Evolutionary conservation across 2,888 invertebrate genomes (phyloP).

Genomic region (Notocelia uddmanniana): DNA sequence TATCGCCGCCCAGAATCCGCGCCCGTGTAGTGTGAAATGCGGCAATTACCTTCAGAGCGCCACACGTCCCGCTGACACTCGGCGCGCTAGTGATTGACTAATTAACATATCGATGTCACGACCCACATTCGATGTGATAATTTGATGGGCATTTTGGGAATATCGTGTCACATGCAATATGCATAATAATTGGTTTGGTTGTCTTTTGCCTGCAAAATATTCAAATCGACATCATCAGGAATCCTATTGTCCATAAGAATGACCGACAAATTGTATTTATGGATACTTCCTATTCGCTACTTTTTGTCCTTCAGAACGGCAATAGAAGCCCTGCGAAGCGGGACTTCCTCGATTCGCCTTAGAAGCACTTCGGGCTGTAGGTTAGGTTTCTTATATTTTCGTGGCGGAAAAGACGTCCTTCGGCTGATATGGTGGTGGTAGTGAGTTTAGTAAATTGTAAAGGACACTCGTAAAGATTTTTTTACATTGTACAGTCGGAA

Average conservation of each 20-base stretch:
- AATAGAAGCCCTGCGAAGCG: too few relatives aligned
- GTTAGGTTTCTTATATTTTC: too few relatives aligned
- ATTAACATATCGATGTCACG: conserved; percentile 29
- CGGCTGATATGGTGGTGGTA: too few relatives aligned
- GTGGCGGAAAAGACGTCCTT: too few relatives aligned
- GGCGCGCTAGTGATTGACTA: conserved; percentile 26
- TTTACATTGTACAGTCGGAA: too few relatives aligned
- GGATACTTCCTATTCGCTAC: too few relatives aligned
- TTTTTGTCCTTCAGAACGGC: too few relatives aligned
- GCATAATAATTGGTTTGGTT: conserved; percentile 5
- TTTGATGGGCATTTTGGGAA: conserved; percentile 2
- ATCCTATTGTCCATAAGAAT: neutral
- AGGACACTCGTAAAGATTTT: too few relatives aligned
- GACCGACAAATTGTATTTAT: neutral
- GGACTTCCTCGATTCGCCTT: too few relatives aligned
- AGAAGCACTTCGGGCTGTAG: too few relatives aligned
- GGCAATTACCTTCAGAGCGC: conserved; percentile 80
- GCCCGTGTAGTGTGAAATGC: conserved; percentile 62
- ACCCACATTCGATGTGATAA: conserved; percentile 18
- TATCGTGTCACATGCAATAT: neutral
- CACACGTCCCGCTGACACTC: conserved; percentile 71
- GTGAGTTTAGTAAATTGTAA: too few relatives aligned
- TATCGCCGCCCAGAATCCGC: conserved; percentile 31
- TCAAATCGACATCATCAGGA: neutral
- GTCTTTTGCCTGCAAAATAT: neutral